Percentiles rank a stretch among this genome's conserved stretches.
Conservation (phyloP, 1,140 invertebrate genomes). For the Druon quercuslanigerum region DNA sequence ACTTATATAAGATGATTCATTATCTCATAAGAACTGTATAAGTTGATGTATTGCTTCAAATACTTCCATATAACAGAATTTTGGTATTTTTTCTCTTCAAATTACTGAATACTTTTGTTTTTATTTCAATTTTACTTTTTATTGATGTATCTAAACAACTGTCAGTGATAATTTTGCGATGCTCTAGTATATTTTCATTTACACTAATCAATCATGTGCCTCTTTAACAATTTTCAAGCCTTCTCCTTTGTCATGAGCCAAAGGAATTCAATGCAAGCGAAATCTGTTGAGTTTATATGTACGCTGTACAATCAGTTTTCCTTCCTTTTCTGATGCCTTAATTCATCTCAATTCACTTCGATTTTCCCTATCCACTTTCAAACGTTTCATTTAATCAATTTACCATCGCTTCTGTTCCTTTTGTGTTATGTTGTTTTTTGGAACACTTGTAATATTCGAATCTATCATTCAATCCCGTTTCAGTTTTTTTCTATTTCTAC, state of each 20-base stretch:
- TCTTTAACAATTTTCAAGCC: background rate
- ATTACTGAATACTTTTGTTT: background rate
- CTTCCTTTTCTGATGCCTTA: background rate
- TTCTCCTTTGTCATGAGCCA: background rate
- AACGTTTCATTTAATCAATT: slow-evolving; percentile 31
- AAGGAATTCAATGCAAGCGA: slow-evolving; percentile 1
- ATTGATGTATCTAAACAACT: slow-evolving; percentile 15
- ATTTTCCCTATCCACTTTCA: background rate
- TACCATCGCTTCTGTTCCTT: background rate
- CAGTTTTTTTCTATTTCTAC: background rate
- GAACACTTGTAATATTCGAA: background rate
- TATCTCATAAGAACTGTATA: background rate
- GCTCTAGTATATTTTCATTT: background rate
- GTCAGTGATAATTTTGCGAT: background rate
- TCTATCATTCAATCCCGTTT: background rate
- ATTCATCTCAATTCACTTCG: slow-evolving; percentile 21
- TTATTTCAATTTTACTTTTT: slow-evolving; percentile 13
- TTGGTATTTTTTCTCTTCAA: no score
- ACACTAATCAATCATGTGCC: background rate
- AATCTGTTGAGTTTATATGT: slow-evolving; percentile 15
- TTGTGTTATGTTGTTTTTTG: background rate
- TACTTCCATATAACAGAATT: background rate
- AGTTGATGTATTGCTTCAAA: background rate
- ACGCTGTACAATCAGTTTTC: slow-evolving; percentile 5
- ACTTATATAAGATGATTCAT: slow-evolving; percentile 30